Evolutionary conservation across 2,113 vertebrate species (phyloP), one percentile per base, ranked within the genome.

Genomic region (Gymnocephalus cernua): DNA sequence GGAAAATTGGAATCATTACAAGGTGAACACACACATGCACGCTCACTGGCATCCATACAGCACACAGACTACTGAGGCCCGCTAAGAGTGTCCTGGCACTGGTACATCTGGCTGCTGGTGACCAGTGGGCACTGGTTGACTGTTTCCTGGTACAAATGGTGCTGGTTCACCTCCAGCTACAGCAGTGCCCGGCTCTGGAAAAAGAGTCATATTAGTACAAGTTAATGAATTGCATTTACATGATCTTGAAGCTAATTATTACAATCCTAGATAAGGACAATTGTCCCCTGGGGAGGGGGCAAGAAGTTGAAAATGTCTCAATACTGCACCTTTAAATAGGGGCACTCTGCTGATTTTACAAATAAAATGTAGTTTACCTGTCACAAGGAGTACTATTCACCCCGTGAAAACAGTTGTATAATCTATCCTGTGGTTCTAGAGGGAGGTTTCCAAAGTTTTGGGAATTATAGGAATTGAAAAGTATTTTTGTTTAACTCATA

Each of bases 61-160:
- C 57, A 23, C n/a, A 50, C 38, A 32, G 25, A 69, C 53, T 27
- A 50, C 3, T 1, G 7, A 27, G 66, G 48, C 23, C 74, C 68
- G 85, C 82, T 94, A 93, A 82, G 91, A 93, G 65, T 80, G 91
- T 72, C 80, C 56, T 7, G 87, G 84, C 77, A 89, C 47, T 0
- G 92, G 92, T 1, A 89, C 76, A 4, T 88, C 79, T n/a, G 89
- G 90, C 51, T 91, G 92, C 57, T 93, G 89, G 78, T 88, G 89
- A 38, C 29, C 72, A 16, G 85, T 61, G 23, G 81, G 48, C 64
- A 84, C 25, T 2, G 86, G 80, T 15, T 86, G 88, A 54, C 32
- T 80, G 80, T 90, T 89, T 45, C 74, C 91, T 76, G 88, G 82
- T 38, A 91, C 38, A 1, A 86, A 59, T 64, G 83, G 59, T 48